These are phyloP conservation scores for Periparus ater DNA, from an alignment of 2,797 vertebrate species.

Conservation along the genomic window DNA sequence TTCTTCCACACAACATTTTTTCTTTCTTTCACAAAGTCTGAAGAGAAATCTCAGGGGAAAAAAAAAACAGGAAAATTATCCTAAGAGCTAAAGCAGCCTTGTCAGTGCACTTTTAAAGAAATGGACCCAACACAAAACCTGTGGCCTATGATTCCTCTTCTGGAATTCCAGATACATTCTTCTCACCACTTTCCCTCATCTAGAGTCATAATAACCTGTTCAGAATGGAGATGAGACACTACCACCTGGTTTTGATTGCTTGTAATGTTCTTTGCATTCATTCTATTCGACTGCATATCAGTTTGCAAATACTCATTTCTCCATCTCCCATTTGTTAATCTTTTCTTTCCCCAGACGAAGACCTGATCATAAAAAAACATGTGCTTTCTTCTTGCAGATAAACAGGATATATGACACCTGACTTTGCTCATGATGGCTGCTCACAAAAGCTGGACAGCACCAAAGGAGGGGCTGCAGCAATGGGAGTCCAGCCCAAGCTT, in stretches of 20 bases:
- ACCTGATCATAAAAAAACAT: neutral
- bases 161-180: neutral
- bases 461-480: neutral
- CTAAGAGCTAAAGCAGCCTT: neutral
- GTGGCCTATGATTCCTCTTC: neutral
- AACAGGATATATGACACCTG: neutral
- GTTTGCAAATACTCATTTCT: neutral
- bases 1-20: neutral
- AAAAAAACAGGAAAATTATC: neutral
- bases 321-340: neutral
- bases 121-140: neutral
- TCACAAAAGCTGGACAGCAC: neutral
- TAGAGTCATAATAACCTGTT: neutral
- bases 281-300: neutral
- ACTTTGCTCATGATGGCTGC: neutral
- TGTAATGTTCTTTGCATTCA: neutral
- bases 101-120: neutral
- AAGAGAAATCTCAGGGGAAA: neutral
- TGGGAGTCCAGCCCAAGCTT: neutral
- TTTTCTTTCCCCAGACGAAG: accelerated
- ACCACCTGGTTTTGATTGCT: neutral
- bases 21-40: neutral
- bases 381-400: neutral
- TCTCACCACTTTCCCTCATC: neutral
- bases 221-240: neutral